Conservation (phyloP, 2,113 vertebrate species). For the Hippoglossus stenolepis region DNA sequence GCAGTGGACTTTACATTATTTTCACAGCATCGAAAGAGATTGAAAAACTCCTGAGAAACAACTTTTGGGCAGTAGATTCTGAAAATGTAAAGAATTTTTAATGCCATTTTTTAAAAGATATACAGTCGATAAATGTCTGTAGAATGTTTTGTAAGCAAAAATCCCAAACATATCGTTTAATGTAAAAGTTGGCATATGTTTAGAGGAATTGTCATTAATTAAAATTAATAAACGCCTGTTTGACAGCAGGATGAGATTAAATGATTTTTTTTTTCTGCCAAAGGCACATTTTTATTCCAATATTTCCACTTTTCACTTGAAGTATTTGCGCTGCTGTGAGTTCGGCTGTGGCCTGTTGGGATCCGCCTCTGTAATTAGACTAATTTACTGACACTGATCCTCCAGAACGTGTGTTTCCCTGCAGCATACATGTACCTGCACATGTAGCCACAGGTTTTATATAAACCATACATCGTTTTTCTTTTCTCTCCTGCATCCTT, state of each 20-base stretch:
- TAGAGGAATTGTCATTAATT: not conserved
- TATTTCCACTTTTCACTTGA: not conserved
- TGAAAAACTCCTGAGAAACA: not conserved
- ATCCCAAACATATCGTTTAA: too few species aligned
- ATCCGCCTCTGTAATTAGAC: conserved; percentile 2
- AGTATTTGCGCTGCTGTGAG: not conserved
- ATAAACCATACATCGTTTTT: not conserved
- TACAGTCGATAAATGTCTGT: not conserved
- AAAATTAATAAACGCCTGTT: not conserved
- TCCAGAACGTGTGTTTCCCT: not conserved
- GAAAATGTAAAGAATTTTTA: not conserved
- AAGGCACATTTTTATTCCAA: conserved; percentile 18
- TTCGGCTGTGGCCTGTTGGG: not conserved
- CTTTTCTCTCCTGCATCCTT: not conserved
- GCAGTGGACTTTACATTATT: not conserved
- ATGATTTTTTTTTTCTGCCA: not conserved
- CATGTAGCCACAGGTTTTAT: not conserved
- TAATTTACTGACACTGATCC: not conserved
- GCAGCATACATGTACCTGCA: not conserved
- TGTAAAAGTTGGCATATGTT: too few species aligned
- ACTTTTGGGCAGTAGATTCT: not conserved
- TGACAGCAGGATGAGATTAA: conserved; percentile 11
- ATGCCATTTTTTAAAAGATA: not conserved
- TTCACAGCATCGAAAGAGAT: not conserved
- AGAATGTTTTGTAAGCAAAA: too few species aligned